Percentiles rank a stretch among this genome's conserved stretches.
These are phyloP conservation scores for Nymphalis io DNA, from an alignment of 1,140 invertebrate genomes.

Conservation along the genomic window DNA sequence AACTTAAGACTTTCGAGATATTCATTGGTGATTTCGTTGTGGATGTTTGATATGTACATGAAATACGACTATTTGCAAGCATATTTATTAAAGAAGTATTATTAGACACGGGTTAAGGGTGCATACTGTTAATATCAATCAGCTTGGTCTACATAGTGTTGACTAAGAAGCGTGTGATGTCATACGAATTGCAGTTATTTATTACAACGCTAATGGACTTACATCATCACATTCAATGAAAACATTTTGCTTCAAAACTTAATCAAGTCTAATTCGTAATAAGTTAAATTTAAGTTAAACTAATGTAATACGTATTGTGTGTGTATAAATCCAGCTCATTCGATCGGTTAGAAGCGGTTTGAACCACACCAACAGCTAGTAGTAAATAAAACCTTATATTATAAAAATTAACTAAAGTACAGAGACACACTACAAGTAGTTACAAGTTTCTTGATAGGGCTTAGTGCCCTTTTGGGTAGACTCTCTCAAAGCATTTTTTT, in stretches of 20 bases:
- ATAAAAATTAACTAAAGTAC: no score
- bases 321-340: no score
- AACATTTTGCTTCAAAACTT: slow-evolving; percentile 2
- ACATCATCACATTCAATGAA: slow-evolving; percentile 21
- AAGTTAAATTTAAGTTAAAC: neutral
- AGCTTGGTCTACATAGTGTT: slow-evolving; percentile 22
- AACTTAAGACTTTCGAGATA: no score
- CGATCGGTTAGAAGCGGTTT: no score
- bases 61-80: neutral
- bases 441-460: no score
- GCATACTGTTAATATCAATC: slow-evolving; percentile 25
- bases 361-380: no score
- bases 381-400: no score
- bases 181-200: slow-evolving; percentile 22
- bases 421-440: no score
- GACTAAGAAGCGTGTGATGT: slow-evolving; percentile 10
- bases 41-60: no score
- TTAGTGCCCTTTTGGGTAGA: no score
- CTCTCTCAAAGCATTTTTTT: no score
- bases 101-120: slow-evolving; percentile 5
- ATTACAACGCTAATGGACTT: slow-evolving; percentile 16
- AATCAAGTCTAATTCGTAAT: neutral
- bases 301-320: neutral
- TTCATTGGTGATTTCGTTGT: no score
- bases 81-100: neutral